A percentile compares a stretch with the other conserved stretches of the same genome.
Evolutionary conservation across 2,888 invertebrate genomes (phyloP).

Genomic region (Disparrhopalites patrizii): DNA sequence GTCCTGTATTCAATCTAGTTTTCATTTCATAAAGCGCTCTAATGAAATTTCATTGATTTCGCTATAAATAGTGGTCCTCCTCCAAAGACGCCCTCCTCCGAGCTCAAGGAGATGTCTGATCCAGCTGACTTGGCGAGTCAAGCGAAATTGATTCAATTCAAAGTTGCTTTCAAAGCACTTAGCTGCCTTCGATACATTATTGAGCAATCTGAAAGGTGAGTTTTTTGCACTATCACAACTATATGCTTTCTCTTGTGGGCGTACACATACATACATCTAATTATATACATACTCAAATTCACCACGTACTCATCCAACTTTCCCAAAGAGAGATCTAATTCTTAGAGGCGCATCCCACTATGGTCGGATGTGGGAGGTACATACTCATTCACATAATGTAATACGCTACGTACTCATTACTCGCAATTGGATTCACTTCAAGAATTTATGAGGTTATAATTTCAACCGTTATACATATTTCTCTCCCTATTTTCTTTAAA

Average conservation of each 20-base stretch:
- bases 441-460: too few relatives aligned
- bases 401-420: too few relatives aligned
- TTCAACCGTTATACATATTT: too few relatives aligned
- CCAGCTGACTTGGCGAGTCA: slow-evolving; percentile 13
- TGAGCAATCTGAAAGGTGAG: slow-evolving; percentile 59
- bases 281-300: slow-evolving; percentile 38
- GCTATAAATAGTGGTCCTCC: slow-evolving; percentile 17
- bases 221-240: slow-evolving; percentile 10
- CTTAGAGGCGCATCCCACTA: too few relatives aligned
- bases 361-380: too few relatives aligned
- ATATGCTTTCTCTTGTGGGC: too few relatives aligned
- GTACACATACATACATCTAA: too few relatives aligned
- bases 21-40: not conserved
- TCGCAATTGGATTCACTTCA: too few relatives aligned
- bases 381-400: too few relatives aligned
- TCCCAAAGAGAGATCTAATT: too few relatives aligned
- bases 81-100: slow-evolving; percentile 5
- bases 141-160: slow-evolving; percentile 15
- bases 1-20: slow-evolving; percentile 7
- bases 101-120: not conserved
- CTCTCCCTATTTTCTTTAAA: too few relatives aligned
- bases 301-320: too few relatives aligned
- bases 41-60: slow-evolving; percentile 21
- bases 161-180: slow-evolving; percentile 43
- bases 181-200: slow-evolving; percentile 61